Conservation (phyloP, 2,113 vertebrate genomes). For the Henicopernis longicauda region DNA sequence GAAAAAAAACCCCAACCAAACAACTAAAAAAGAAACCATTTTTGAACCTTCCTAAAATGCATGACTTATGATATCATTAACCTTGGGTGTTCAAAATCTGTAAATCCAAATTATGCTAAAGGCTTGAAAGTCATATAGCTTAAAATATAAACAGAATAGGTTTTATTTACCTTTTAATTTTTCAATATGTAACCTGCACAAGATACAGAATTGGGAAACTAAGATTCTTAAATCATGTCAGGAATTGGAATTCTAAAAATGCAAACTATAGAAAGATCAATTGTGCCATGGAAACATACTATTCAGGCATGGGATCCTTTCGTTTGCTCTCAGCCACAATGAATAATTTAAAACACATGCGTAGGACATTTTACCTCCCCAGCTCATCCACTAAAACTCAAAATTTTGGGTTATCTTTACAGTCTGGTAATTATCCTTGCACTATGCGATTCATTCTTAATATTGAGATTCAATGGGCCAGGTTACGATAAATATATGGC, state of each 20-base stretch:
- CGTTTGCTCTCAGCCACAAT: neutral
- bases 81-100: neutral
- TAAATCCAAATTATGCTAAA: neutral
- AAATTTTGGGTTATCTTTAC: neutral
- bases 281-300: neutral
- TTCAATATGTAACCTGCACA: neutral
- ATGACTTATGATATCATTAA: neutral
- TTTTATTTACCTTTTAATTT: neutral
- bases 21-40: neutral
- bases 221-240: neutral
- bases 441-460: neutral
- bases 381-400: neutral
- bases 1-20: fast-evolving
- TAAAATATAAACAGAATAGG: neutral
- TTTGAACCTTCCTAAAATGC: neutral
- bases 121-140: neutral
- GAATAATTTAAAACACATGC: neutral
- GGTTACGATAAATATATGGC: fast-evolving
- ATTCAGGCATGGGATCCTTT: neutral
- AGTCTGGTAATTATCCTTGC: neutral
- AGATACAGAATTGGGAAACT: neutral
- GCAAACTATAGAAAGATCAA: neutral
- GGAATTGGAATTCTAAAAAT: neutral
- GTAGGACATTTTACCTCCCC: neutral
- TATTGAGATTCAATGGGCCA: neutral